A percentile compares a stretch with the other conserved stretches of the same genome.
Evolutionary conservation across 1,140 invertebrate genomes (phyloP).

Genomic region (Zaprionus capensis): DNA sequence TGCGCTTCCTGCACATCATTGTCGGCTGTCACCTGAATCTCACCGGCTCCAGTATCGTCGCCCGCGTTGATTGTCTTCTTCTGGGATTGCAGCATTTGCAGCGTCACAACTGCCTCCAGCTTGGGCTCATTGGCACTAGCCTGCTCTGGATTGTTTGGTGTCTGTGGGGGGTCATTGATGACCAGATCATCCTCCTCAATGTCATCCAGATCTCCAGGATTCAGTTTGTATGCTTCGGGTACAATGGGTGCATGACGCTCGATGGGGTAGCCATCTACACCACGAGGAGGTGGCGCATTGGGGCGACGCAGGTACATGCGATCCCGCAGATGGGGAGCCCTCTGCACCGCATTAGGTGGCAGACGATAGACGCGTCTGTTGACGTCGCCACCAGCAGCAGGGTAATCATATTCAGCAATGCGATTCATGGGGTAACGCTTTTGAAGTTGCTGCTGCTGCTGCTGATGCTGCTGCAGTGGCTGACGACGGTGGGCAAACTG

Average conservation of each 20-base stretch:
- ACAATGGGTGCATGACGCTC: constrained; percentile 70
- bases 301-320: constrained; percentile 63
- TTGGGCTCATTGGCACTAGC: constrained; percentile 55
- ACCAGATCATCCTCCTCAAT: constrained; percentile 82
- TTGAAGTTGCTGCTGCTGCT: constrained; percentile 44
- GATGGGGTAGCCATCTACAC: constrained; percentile 55
- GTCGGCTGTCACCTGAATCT: constrained; percentile 70
- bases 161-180: constrained; percentile 78
- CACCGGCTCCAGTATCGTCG: constrained; percentile 71
- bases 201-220: constrained; percentile 60
- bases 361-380: constrained; percentile 77
- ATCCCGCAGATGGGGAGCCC: constrained; percentile 59
- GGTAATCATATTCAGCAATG: constrained; percentile 48
- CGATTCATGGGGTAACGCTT: constrained; percentile 74
- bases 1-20: constrained; percentile 80
- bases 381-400: constrained; percentile 46
- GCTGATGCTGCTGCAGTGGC: constrained; percentile 56
- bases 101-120: constrained; percentile 85
- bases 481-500: constrained; percentile 61
- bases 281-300: constrained; percentile 42
- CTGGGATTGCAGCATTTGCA: constrained; percentile 88
- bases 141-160: constrained; percentile 57
- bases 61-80: constrained; percentile 61
- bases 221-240: constrained; percentile 55
- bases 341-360: constrained; percentile 60